A percentile compares a stretch with the other conserved stretches of the same genome.
Conservation (phyloP, 2,888 invertebrate genomes). For the Watsonalla cultraria region DNA sequence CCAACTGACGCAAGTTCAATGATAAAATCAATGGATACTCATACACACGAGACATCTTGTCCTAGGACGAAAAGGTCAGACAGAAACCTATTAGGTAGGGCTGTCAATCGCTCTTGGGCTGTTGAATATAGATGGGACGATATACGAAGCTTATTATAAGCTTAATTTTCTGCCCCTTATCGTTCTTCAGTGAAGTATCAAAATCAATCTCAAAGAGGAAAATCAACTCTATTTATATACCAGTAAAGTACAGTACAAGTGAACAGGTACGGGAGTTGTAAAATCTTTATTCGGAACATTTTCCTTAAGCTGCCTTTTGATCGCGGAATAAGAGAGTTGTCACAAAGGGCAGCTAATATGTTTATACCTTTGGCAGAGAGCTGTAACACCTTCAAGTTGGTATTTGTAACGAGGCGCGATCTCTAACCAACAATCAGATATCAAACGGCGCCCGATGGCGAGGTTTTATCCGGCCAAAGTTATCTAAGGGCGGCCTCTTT, state of each 20-base stretch:
- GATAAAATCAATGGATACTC: no score
- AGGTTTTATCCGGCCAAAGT: conserved; percentile 54
- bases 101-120: background rate
- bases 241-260: background rate
- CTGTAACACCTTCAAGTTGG: conserved; percentile 43
- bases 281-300: conserved; percentile 8
- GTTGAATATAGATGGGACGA: background rate
- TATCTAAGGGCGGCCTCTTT: conserved; percentile 54
- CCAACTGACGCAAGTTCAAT: no score
- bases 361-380: conserved; percentile 26
- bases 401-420: conserved; percentile 40
- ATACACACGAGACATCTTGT: conserved; percentile 7
- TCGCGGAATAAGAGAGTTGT: conserved; percentile 18
- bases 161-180: background rate
- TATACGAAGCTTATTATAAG: background rate
- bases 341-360: conserved; percentile 18
- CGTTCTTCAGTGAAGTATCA: background rate
- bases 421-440: conserved; percentile 64
- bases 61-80: conserved; percentile 6
- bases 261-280: background rate
- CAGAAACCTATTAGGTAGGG: background rate
- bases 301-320: conserved; percentile 17
- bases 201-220: background rate
- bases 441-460: conserved; percentile 49
- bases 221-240: background rate